phyloP scores from a whole-genome alignment of 2,888 invertebrate species.

The Rotaria sp. region DNA sequence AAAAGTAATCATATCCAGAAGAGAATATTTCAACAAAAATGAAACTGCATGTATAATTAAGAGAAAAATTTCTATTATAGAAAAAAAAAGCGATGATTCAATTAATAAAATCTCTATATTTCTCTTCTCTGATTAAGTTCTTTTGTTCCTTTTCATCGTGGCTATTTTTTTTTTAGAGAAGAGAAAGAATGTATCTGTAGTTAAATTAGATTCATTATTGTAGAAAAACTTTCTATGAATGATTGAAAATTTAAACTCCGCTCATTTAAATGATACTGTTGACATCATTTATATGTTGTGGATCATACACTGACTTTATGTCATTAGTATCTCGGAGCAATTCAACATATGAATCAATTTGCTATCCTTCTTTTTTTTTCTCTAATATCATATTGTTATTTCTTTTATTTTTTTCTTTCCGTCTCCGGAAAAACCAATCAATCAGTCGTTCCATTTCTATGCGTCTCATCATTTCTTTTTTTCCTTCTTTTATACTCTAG shows the following conservation, averaged over 20 bases:
- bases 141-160: not conserved
- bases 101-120: too few relatives aligned
- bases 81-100: too few relatives aligned
- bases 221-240: not conserved
- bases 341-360: not conserved
- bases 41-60: not conserved
- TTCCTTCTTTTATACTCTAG: not conserved
- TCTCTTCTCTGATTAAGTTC: not conserved
- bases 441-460: not conserved
- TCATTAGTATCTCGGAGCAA: not conserved
- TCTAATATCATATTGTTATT: not conserved
- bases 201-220: too few relatives aligned
- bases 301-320: not conserved
- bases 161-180: too few relatives aligned
- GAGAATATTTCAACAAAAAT: too few relatives aligned
- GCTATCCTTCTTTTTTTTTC: not conserved
- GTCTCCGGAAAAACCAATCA: not conserved
- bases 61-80: not conserved
- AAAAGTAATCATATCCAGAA: too few relatives aligned
- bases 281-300: not conserved
- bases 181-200: too few relatives aligned
- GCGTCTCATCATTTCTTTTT: not conserved
- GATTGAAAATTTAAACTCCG: not conserved
- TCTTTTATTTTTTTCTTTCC: not conserved
- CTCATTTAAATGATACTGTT: not conserved